phyloP scores from a whole-genome alignment of 2,888 invertebrate genomes.

The Bombylius discolor region DNA sequence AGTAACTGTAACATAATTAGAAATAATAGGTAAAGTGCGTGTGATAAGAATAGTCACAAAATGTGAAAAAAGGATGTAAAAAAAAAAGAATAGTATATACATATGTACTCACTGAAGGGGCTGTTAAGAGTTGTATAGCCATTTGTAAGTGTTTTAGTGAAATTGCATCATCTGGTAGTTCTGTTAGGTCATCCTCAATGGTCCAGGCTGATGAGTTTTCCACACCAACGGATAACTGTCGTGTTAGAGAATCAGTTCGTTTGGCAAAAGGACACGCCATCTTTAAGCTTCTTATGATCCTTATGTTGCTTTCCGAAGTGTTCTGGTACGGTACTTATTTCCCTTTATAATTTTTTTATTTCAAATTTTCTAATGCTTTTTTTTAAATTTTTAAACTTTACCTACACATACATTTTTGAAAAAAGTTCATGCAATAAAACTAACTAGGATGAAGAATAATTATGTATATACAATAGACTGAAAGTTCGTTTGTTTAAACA shows the following conservation, averaged over 20 bases:
- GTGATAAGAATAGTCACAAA: too few relatives aligned
- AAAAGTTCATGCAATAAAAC: too few relatives aligned
- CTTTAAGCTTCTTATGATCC: slow-evolving; percentile 7
- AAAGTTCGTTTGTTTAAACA: too few relatives aligned
- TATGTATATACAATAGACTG: too few relatives aligned
- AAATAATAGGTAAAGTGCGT: too few relatives aligned
- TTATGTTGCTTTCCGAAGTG: neutral
- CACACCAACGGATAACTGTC: slow-evolving; percentile 33
- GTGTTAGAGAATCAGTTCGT: slow-evolving; percentile 29
- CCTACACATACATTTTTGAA: too few relatives aligned
- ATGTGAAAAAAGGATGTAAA: too few relatives aligned
- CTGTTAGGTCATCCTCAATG: slow-evolving; percentile 31
- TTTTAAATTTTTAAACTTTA: too few relatives aligned
- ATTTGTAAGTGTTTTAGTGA: slow-evolving; percentile 63
- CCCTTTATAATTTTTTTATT: neutral
- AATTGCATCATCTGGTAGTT: slow-evolving; percentile 32
- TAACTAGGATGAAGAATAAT: too few relatives aligned
- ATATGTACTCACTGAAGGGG: slow-evolving; percentile 59
- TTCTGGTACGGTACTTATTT: neutral
- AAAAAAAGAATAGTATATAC: too few relatives aligned
- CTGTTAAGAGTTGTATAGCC: slow-evolving; percentile 66
- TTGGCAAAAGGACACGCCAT: slow-evolving; percentile 37
- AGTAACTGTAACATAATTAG: too few relatives aligned
- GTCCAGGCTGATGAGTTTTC: slow-evolving; percentile 26
- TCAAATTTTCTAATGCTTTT: too few relatives aligned